Conservation (phyloP, 1,140 invertebrate genomes). For the Panagrolaimus sp. region DNA sequence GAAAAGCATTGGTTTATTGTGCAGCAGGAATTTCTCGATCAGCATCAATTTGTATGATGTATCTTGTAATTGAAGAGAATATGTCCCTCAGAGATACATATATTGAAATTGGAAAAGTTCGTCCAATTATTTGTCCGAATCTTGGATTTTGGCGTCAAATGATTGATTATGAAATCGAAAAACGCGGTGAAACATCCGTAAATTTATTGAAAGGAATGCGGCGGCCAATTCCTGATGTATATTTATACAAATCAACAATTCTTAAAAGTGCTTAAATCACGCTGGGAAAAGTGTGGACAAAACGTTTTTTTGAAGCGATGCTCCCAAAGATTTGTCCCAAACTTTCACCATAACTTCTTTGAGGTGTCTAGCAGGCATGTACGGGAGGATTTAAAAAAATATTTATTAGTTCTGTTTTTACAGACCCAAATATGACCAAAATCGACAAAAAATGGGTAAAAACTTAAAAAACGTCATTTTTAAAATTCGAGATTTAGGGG, state of each 20-base stretch:
- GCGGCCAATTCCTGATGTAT: conserved; percentile 1
- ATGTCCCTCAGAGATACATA: conserved; percentile 74
- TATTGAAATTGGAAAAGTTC: conserved; percentile 65
- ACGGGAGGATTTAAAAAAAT: no score
- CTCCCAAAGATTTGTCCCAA: no score
- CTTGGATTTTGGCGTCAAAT: conserved; percentile 81
- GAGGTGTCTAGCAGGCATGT: no score
- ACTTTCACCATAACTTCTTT: no score
- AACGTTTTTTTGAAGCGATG: no score
- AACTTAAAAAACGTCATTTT: no score
- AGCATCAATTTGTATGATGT: conserved; percentile 75
- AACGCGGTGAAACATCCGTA: conserved; percentile 39
- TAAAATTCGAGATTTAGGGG: no score
- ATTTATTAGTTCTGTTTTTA: no score
- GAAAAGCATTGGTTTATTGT: conserved; percentile 75
- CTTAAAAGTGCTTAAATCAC: background rate
- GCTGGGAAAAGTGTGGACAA: no score
- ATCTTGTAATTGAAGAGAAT: conserved; percentile 74
- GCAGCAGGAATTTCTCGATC: conserved; percentile 79
- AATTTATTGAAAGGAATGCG: conserved; percentile 35
- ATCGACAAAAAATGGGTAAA: no score
- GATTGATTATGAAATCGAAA: conserved; percentile 69
- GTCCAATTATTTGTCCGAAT: conserved; percentile 78
- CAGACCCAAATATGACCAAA: no score
- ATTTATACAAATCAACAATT: background rate